Conservation (phyloP, 2,113 vertebrate species). For the Labeo rohita region DNA sequence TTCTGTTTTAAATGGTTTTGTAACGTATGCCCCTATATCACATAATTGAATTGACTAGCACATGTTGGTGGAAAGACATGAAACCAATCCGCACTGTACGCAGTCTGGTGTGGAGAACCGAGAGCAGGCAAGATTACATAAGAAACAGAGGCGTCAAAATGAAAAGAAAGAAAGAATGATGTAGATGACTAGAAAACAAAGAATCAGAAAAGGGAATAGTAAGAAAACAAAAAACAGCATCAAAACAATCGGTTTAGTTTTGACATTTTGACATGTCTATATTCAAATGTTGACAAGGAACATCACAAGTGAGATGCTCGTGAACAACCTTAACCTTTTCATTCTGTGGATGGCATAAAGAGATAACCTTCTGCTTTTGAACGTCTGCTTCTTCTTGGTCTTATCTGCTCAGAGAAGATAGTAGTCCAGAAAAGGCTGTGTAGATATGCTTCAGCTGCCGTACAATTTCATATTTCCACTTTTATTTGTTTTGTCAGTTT, state of each 20-base stretch:
- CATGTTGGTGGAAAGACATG: conserved; percentile 84
- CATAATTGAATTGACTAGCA: conserved; percentile 82
- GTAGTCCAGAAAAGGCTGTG: conserved; percentile 20
- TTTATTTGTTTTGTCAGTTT: conserved; percentile 1
- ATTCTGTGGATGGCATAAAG: conserved; percentile 21
- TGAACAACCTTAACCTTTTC: conserved; percentile 52
- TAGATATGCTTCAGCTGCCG: background rate
- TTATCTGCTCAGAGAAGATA: conserved; percentile 41
- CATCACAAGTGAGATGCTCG: conserved; percentile 37
- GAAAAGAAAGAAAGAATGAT: background rate
- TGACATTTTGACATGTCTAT: conserved; percentile 22
- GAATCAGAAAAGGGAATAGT: background rate
- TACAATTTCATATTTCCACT: background rate
- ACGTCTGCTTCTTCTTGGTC: conserved; percentile 16
- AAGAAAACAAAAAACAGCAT: background rate
- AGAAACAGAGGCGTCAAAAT: background rate
- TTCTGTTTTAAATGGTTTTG: conserved; percentile 76
- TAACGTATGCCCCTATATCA: conserved; percentile 69
- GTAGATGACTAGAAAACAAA: background rate
- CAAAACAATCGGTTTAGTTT: conserved; percentile 48
- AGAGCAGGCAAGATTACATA: background rate
- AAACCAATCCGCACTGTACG: conserved; percentile 79
- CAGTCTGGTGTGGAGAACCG: background rate
- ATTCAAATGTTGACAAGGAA: conserved; percentile 28
- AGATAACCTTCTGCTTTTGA: conserved; percentile 56